phyloP scores from a whole-genome alignment of 2,113 vertebrate genomes.

The Ifrita kowaldi region DNA sequence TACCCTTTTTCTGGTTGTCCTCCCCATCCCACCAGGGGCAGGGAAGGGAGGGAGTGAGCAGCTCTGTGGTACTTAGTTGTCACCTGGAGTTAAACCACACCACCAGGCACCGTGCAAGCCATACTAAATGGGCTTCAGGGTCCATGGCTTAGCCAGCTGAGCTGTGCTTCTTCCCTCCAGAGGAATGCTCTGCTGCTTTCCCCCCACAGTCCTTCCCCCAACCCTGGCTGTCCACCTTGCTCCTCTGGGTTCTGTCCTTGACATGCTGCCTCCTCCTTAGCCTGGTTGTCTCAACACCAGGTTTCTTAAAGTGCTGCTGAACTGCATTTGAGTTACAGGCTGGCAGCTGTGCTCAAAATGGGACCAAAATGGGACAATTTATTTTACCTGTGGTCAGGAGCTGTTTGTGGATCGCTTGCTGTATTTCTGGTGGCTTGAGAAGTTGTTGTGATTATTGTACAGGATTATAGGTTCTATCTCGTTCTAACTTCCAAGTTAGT shows the following conservation, averaged over 20 bases:
- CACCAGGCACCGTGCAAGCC: background rate
- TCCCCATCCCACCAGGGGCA: background rate
- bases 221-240: rapidly evolving
- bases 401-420: background rate
- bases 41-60: background rate
- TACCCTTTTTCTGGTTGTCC: background rate
- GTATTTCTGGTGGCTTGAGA: background rate
- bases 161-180: background rate
- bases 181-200: background rate
- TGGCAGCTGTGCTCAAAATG: background rate
- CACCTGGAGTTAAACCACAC: background rate
- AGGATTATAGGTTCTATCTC: background rate
- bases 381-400: background rate
- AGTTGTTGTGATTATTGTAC: background rate
- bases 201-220: rapidly evolving
- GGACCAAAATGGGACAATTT: background rate
- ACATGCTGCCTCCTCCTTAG: background rate
- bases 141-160: background rate
- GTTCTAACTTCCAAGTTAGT: background rate
- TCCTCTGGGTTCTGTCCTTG: background rate
- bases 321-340: background rate
- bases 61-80: background rate
- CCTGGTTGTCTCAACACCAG: background rate
- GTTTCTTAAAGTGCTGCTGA: background rate
- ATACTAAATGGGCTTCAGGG: background rate